Conservation (phyloP, 2,797 vertebrate species). For the Rhinophrynus dorsalis region DNA sequence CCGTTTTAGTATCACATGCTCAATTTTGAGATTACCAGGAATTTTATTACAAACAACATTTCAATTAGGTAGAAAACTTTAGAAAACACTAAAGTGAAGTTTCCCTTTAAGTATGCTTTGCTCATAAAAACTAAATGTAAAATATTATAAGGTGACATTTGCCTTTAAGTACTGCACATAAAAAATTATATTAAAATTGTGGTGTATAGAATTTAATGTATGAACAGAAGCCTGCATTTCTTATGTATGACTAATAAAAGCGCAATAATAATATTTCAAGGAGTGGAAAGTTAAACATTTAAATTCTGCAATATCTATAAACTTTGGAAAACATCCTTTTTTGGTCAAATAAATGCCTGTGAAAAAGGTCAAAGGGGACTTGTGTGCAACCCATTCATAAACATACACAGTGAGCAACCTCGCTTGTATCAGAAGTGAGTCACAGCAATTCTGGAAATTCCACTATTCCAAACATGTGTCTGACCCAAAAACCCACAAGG, state of each 20-base stretch:
- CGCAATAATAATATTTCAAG: neutral
- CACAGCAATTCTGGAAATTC: conserved; percentile 47
- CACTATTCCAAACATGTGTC: conserved; percentile 19
- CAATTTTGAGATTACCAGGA: too few relatives aligned
- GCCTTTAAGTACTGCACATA: too few relatives aligned
- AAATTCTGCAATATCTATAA: conserved; percentile 38
- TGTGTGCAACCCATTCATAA: conserved; percentile 47
- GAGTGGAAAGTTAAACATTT: neutral
- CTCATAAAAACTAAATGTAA: too few relatives aligned
- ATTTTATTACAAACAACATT: too few relatives aligned
- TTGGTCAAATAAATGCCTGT: conserved; percentile 45
- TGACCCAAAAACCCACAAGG: neutral
- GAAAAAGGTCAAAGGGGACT: conserved; percentile 46
- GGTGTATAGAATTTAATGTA: neutral
- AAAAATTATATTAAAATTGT: too few relatives aligned
- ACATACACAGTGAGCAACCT: conserved; percentile 52
- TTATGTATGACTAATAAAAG: conserved; percentile 20
- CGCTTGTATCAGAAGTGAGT: conserved; percentile 43
- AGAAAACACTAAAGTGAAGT: too few relatives aligned
- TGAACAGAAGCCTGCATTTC: neutral
- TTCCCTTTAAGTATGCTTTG: too few relatives aligned
- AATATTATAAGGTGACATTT: too few relatives aligned
- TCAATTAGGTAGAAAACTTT: too few relatives aligned
- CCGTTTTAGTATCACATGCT: too few relatives aligned
- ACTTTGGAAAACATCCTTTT: conserved; percentile 51